Conservation (phyloP, 35 echinoderm and acorn worm genomes). For the Eucidaris tribuloides region DNA sequence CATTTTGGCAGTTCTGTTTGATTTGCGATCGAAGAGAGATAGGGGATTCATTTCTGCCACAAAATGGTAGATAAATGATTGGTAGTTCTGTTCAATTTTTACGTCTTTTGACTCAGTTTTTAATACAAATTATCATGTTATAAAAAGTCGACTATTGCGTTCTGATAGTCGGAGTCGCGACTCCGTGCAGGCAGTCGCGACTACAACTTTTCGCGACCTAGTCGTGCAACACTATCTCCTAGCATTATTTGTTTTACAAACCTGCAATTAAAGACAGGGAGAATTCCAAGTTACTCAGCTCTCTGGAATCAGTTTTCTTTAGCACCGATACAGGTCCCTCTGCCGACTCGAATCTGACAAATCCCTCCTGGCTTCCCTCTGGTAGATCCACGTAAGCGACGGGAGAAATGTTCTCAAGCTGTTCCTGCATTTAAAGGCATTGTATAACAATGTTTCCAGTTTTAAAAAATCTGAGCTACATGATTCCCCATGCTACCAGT, state of each 20-base stretch:
- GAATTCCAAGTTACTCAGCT: background rate
- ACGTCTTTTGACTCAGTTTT: background rate
- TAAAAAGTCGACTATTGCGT: background rate
- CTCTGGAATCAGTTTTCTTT: background rate
- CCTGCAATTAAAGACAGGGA: slow-evolving; percentile 42
- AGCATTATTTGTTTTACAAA: background rate
- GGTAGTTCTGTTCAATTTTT: no score
- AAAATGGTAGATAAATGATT: no score
- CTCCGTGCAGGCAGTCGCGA: background rate
- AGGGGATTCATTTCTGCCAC: no score
- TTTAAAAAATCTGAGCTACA: no score
- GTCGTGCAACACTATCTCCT: background rate
- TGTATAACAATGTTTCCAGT: no score
- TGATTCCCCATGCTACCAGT: no score
- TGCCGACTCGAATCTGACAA: slow-evolving; percentile 61
- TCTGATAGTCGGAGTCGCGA: background rate
- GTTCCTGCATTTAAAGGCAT: no score
- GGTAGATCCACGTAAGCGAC: slow-evolving; percentile 84
- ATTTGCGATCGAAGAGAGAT: no score
- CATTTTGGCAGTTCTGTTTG: no score
- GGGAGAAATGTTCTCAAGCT: slow-evolving; percentile 48
- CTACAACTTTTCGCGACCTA: background rate
- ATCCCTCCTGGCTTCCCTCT: slow-evolving; percentile 54
- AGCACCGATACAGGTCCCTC: slow-evolving; percentile 61
- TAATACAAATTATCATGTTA: background rate